A percentile compares a stretch with the other conserved stretches of the same genome.
Conservation (phyloP, 2,888 invertebrate species). For the Caenorhabditis afra region DNA sequence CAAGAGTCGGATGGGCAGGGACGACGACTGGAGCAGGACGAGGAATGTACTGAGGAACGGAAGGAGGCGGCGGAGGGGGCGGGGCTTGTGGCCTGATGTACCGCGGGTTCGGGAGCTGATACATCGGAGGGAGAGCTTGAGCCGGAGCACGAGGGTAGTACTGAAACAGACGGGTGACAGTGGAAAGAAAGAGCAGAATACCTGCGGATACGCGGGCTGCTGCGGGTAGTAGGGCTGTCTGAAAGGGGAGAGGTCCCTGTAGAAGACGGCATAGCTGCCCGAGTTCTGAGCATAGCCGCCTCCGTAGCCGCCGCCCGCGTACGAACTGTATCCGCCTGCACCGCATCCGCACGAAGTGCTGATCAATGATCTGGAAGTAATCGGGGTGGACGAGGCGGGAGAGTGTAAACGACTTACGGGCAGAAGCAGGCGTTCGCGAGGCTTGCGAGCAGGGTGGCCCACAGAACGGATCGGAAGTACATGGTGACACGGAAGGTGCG, state of each 20-base stretch:
- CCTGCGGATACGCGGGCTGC: slow-evolving; percentile 27
- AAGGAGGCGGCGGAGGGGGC: slow-evolving; percentile 21
- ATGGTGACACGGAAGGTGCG: background rate
- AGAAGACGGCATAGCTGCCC: slow-evolving; percentile 50
- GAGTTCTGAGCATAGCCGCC: slow-evolving; percentile 14
- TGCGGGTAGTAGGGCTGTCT: slow-evolving; percentile 52
- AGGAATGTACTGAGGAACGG: slow-evolving; percentile 19
- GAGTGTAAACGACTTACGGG: slow-evolving; percentile 32
- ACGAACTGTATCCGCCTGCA: slow-evolving; percentile 36
- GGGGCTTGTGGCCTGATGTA: slow-evolving; percentile 50
- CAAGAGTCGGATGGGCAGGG: slow-evolving; percentile 23
- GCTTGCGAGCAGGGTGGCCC: slow-evolving; percentile 10
- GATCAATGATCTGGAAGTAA: slow-evolving; percentile 35
- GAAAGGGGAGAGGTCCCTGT: slow-evolving; percentile 60
- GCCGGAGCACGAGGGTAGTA: slow-evolving; percentile 42
- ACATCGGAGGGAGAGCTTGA: slow-evolving; percentile 51
- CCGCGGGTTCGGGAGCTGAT: slow-evolving; percentile 49
- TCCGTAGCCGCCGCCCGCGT: slow-evolving; percentile 36
- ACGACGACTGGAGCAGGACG: slow-evolving; percentile 15
- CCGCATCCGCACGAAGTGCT: slow-evolving; percentile 56
- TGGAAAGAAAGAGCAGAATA: background rate
- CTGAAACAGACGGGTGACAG: slow-evolving; percentile 6
- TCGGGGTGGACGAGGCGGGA: background rate
- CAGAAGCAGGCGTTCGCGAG: slow-evolving; percentile 46
- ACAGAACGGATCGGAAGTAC: background rate